phyloP scores from a whole-genome alignment of 2,113 vertebrate genomes.

The Strix aluco region DNA sequence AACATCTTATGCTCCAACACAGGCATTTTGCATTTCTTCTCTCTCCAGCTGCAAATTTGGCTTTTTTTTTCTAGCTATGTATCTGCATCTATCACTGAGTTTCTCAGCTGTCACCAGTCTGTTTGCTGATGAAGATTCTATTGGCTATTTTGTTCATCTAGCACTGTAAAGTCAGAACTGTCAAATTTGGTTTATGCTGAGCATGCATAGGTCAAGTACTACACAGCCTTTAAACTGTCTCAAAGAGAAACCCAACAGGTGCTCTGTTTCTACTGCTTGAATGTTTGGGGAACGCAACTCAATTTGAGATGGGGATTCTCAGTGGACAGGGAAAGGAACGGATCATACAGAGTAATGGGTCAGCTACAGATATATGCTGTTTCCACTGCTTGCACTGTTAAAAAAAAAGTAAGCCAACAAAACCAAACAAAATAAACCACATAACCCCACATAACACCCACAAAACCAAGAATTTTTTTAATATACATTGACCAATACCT shows the following conservation, averaged over 20 bases:
- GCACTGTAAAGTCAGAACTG: background rate
- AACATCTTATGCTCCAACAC: background rate
- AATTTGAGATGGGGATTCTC: background rate
- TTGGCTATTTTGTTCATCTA: background rate
- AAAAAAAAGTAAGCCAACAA: background rate
- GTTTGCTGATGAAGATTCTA: background rate
- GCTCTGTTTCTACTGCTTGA: background rate
- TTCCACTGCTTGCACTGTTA: background rate
- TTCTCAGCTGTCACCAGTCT: background rate
- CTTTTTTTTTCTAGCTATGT: background rate
- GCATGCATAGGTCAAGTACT: background rate
- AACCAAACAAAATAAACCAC: background rate
- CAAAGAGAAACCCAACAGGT: background rate
- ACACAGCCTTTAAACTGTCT: background rate
- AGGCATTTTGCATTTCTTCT: background rate
- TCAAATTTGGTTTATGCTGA: background rate
- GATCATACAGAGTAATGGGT: background rate
- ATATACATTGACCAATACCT: background rate
- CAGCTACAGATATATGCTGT: background rate
- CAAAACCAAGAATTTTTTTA: background rate
- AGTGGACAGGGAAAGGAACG: background rate
- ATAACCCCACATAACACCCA: background rate
- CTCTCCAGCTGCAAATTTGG: background rate
- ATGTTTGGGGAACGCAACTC: background rate
- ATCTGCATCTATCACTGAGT: background rate